These are phyloP conservation scores for Augochlorella aurata DNA, from an alignment of 2,888 invertebrate genomes.

Conservation along the genomic window DNA sequence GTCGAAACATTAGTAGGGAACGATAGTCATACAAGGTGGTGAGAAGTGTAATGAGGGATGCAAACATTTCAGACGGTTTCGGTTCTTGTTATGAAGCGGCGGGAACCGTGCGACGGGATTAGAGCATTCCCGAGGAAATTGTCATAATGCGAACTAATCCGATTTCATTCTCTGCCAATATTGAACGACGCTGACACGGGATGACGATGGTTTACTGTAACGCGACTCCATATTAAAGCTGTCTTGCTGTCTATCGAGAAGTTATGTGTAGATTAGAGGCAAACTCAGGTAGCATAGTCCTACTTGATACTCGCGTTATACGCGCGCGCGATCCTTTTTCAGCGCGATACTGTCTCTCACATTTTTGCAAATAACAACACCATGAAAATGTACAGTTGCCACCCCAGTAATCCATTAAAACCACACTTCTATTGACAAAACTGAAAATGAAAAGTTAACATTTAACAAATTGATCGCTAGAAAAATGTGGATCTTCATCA, in stretches of 20 bases:
- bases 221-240: constrained; percentile 30
- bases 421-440: no score
- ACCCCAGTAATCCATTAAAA: no score
- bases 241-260: background rate
- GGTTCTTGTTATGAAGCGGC: constrained; percentile 18
- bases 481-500: no score
- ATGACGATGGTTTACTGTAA: constrained; percentile 24
- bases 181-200: constrained; percentile 24
- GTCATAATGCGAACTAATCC: constrained; percentile 51
- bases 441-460: no score
- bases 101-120: constrained; percentile 32
- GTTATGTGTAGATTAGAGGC: background rate
- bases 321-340: background rate
- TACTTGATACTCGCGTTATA: background rate
- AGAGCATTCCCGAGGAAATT: constrained; percentile 45
- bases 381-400: no score
- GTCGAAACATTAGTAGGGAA: background rate
- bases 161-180: constrained; percentile 50
- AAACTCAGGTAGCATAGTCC: background rate
- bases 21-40: background rate
- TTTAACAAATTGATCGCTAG: no score
- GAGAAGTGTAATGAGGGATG: constrained; percentile 7
- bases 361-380: no score
- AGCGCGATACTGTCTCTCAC: background rate
- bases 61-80: constrained; percentile 35